Conservation (phyloP, 2,797 vertebrate genomes). For the Falco peregrinus region DNA sequence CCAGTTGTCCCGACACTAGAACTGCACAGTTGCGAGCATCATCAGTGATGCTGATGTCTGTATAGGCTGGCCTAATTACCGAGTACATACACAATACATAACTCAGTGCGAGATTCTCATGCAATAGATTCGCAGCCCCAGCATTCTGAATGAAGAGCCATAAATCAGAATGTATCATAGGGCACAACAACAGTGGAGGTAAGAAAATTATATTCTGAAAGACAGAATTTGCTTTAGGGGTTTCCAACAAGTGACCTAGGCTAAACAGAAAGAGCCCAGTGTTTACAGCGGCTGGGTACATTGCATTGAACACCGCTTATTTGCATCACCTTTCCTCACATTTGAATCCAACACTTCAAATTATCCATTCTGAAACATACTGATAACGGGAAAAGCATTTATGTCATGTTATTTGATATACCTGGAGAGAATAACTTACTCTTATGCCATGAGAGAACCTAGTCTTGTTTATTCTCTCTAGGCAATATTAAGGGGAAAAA, state of each 20-base stretch:
- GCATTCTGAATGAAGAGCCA: not conserved
- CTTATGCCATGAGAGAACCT: not conserved
- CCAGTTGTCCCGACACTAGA: not conserved
- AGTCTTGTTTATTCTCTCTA: not conserved
- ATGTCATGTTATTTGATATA: not conserved
- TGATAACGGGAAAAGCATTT: not conserved
- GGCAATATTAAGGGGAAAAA: not conserved
- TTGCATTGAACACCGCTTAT: accelerated
- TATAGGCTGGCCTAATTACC: not conserved
- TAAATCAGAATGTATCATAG: not conserved
- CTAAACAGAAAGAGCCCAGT: not conserved
- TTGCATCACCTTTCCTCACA: not conserved
- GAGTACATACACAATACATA: not conserved
- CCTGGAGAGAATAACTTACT: not conserved
- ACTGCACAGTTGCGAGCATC: accelerated
- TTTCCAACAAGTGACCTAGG: not conserved
- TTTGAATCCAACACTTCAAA: not conserved
- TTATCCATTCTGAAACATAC: not conserved
- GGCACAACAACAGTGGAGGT: not conserved
- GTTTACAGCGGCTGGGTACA: not conserved
- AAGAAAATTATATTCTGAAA: not conserved
- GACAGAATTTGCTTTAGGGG: not conserved
- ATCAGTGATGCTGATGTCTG: not conserved
- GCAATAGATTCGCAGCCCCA: not conserved
- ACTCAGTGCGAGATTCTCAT: not conserved